A percentile compares a stretch with the other conserved stretches of the same genome.
Evolutionary conservation across 2,797 vertebrate species (phyloP).

Genomic region (Selene dorsalis): DNA sequence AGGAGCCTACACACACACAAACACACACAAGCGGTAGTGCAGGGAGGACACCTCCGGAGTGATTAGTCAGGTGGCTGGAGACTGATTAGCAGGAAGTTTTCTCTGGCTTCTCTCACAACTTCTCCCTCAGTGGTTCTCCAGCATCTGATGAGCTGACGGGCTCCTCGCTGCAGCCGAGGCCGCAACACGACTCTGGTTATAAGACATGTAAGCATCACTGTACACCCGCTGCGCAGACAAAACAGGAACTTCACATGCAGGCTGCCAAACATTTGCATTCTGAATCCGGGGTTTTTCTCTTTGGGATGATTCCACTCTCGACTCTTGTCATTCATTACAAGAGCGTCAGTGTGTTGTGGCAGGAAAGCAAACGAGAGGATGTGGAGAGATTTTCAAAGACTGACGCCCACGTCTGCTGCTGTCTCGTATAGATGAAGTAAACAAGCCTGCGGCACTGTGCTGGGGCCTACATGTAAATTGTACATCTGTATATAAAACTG

Average conservation of each 20-base stretch:
- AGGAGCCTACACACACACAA: constrained; percentile 13
- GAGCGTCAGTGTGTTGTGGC: not conserved
- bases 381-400: not conserved
- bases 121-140: not conserved
- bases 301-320: not conserved
- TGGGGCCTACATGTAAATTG: not conserved
- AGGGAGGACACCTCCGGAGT: constrained; percentile 19
- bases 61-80: constrained; percentile 44
- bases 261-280: not conserved
- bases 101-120: constrained; percentile 24
- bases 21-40: constrained; percentile 22
- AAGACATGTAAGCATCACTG: not conserved
- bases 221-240: not conserved
- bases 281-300: not conserved
- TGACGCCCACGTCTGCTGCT: not conserved
- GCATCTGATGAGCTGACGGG: not conserved
- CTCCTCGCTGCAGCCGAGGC: not conserved
- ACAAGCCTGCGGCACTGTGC: not conserved
- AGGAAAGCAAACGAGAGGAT: not conserved
- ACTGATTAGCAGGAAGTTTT: constrained; percentile 49
- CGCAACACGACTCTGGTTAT: not conserved
- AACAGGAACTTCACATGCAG: not conserved
- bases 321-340: not conserved
- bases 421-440: not conserved
- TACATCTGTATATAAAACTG: not conserved